Percentiles rank a stretch among this genome's conserved stretches.
These are phyloP conservation scores for Vulpes lagopus DNA, from an alignment of 2,113 vertebrate genomes.

Conservation along the genomic window DNA sequence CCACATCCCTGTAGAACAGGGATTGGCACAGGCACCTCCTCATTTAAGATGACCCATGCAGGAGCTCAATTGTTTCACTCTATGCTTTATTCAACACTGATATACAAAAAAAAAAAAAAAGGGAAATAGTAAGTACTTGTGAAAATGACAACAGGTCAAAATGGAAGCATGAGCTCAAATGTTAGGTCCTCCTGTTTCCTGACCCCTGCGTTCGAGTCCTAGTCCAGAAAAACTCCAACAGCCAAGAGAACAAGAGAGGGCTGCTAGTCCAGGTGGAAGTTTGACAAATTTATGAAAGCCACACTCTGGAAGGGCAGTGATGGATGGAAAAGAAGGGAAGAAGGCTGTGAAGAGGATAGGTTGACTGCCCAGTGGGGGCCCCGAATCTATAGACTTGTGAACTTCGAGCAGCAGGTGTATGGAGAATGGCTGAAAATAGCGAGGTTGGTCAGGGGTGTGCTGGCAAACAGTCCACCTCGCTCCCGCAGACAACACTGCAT, in stretches of 20 bases:
- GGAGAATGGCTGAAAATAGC: accelerated
- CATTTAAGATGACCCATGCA: neutral
- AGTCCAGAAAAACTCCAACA: neutral
- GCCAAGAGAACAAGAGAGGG: neutral
- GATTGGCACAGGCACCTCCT: neutral
- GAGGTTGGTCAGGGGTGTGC: neutral
- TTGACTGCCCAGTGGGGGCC: neutral
- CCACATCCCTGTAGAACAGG: neutral
- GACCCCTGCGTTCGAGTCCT: neutral
- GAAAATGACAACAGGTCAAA: neutral
- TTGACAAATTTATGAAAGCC: neutral
- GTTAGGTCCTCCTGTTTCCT: neutral
- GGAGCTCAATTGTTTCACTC: neutral
- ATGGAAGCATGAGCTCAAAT: neutral
- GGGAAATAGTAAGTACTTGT: neutral
- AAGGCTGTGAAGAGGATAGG: too few species aligned
- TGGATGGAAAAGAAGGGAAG: neutral
- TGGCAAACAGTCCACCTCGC: neutral
- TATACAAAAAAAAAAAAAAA: neutral
- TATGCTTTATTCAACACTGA: neutral
- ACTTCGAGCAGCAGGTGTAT: neutral
- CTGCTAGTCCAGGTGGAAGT: neutral
- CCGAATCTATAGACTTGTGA: too few species aligned
- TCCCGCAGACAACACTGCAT: neutral
- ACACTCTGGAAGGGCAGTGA: neutral